Conservation (phyloP, 2,888 invertebrate species). For the Plagodis dolabraria region DNA sequence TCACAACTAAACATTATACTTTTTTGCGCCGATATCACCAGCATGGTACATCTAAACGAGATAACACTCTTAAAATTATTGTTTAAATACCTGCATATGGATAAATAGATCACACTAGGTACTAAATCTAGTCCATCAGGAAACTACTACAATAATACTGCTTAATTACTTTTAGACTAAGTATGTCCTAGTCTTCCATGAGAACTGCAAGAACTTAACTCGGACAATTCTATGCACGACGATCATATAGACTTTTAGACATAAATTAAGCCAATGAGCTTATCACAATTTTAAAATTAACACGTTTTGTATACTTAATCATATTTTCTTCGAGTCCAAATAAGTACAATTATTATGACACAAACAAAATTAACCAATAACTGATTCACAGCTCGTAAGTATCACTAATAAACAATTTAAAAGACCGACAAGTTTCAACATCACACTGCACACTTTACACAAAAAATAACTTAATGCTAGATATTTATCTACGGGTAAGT, state of each 20-base stretch:
- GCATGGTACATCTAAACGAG: background rate
- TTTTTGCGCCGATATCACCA: background rate
- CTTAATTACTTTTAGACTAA: background rate
- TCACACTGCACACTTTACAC: background rate
- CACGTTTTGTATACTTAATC: no score
- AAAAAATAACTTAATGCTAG: background rate
- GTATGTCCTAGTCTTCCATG: no score
- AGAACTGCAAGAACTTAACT: no score
- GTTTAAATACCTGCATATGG: constrained; percentile 1
- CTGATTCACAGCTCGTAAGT: background rate
- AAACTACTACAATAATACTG: constrained; percentile 15
- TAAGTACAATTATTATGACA: background rate
- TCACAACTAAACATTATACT: background rate
- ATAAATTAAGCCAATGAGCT: no score
- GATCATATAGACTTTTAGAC: no score
- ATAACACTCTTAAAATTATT: constrained; percentile 4
- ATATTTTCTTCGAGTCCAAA: background rate
- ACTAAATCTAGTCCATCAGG: no score
- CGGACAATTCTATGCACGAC: no score
- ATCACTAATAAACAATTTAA: constrained; percentile 1
- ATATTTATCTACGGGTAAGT: no score
- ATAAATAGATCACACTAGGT: constrained; percentile 5
- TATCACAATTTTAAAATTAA: no score
- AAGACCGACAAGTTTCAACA: constrained; percentile 3
- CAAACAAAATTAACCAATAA: background rate